A percentile compares a stretch with the other conserved stretches of the same genome.
phyloP scores from a whole-genome alignment of 2,797 vertebrate genomes.

The Sebastes taczanowskii region DNA sequence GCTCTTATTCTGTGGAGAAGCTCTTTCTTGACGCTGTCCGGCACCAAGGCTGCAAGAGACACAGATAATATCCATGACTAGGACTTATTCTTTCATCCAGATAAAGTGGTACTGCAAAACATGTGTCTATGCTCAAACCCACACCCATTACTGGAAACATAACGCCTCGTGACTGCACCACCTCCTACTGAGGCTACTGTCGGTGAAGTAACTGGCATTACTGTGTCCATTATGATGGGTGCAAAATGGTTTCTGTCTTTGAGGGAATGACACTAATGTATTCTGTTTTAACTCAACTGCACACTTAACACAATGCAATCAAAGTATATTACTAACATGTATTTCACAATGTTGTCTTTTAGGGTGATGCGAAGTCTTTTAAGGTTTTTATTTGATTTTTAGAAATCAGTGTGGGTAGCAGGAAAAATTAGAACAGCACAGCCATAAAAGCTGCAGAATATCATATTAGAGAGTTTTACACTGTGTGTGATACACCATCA shows the following conservation, averaged over 20 bases:
- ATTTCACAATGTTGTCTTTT: neutral
- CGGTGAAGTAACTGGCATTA: neutral
- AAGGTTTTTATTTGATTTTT: neutral
- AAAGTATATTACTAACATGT: neutral
- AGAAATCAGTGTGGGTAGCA: neutral
- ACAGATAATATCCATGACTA: neutral
- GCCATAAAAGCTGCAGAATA: too few relatives aligned
- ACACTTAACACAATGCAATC: neutral
- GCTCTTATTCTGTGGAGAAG: slow-evolving; percentile 97
- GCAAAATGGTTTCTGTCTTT: neutral
- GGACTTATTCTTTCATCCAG: neutral
- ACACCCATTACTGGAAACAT: neutral
- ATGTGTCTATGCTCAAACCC: neutral
- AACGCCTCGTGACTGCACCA: neutral
- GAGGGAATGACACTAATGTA: neutral
- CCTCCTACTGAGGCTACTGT: neutral
- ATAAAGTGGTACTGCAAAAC: neutral
- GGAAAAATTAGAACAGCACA: too few relatives aligned
- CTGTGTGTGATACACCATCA: too few relatives aligned
- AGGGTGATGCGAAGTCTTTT: neutral
- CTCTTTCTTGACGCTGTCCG: slow-evolving; percentile 98
- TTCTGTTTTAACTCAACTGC: neutral
- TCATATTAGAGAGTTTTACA: too few relatives aligned
- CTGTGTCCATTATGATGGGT: neutral
- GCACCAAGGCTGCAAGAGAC: slow-evolving; percentile 90